These are phyloP conservation scores for Pogonocichla stellata DNA, from an alignment of 2,113 vertebrate genomes.

Conservation along the genomic window DNA sequence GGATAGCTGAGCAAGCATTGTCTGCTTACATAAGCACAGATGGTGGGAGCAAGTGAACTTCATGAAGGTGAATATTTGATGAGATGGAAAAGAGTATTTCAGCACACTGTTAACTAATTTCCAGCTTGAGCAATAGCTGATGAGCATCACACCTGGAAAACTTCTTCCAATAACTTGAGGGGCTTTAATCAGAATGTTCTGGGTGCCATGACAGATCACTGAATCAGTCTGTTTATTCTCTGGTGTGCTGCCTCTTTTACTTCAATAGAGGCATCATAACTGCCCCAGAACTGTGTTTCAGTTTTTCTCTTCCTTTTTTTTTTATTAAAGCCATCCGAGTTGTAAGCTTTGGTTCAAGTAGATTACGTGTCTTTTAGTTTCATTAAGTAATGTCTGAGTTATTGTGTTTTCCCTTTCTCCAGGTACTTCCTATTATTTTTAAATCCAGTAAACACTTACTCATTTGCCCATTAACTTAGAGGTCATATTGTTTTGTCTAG, in stretches of 20 bases:
- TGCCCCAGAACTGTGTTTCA: neutral
- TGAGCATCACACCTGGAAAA: neutral
- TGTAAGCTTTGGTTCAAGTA: neutral
- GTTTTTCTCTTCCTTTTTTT: neutral
- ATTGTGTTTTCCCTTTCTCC: neutral
- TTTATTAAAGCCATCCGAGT: neutral
- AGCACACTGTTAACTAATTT: neutral
- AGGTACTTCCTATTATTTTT: neutral
- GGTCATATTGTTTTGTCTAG: neutral
- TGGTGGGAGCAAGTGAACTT: neutral
- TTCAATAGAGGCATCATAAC: neutral
- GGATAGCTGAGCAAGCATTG: neutral
- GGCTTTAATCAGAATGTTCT: neutral
- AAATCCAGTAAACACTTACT: neutral
- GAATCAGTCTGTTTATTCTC: neutral
- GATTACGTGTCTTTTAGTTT: neutral
- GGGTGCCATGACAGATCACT: neutral
- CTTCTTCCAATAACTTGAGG: neutral
- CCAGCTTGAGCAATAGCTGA: neutral
- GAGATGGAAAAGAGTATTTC: slow-evolving; percentile 13
- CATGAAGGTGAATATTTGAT: slow-evolving; percentile 24
- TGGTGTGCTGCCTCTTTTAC: neutral
- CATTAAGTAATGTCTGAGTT: neutral
- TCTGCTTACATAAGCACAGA: neutral
- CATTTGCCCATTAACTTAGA: neutral